Evolutionary conservation across 2,113 vertebrate genomes (phyloP).

Genomic region (Labrus mixtus): DNA sequence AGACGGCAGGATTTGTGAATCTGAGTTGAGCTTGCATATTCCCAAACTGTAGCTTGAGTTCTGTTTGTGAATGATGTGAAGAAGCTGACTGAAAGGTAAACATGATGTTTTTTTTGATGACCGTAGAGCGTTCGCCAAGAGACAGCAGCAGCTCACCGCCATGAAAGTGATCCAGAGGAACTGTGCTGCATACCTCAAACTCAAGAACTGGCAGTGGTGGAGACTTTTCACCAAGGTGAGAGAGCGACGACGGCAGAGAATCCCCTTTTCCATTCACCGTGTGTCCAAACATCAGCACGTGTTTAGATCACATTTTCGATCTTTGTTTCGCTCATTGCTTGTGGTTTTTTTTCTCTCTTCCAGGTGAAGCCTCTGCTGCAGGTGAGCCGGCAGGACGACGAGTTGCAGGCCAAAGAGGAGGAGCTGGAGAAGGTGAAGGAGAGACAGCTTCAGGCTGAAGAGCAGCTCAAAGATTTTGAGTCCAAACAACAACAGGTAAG

Average conservation of each 20-base stretch:
- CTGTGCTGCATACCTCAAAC: conserved; percentile 97
- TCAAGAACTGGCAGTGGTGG: conserved; percentile 99
- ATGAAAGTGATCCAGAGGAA: conserved; percentile 99
- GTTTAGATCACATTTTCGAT: too few species aligned
- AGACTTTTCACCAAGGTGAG: conserved; percentile 96
- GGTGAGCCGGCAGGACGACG: conserved; percentile 95
- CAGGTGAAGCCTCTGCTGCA: conserved; percentile 98
- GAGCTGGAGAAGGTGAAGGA: conserved; percentile 93
- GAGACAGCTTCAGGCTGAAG: conserved; percentile 88
- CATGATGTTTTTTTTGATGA: neutral
- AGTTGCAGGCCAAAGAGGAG: conserved; percentile 94
- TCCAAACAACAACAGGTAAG: conserved; percentile 89
- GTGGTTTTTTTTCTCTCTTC: neutral
- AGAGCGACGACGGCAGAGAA: too few species aligned
- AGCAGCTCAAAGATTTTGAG: conserved; percentile 88
- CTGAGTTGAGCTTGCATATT: too few species aligned
- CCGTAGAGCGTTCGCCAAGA: conserved; percentile 92
- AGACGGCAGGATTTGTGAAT: too few species aligned
- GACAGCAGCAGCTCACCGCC: conserved; percentile 95
- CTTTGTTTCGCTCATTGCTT: too few species aligned
- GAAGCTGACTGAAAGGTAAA: neutral
- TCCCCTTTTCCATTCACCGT: too few species aligned
- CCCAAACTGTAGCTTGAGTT: too few species aligned
- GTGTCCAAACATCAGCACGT: too few species aligned
- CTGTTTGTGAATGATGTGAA: too few species aligned